Conservation (phyloP, 2,113 vertebrate genomes). For the Cyanocitta stelleri region DNA sequence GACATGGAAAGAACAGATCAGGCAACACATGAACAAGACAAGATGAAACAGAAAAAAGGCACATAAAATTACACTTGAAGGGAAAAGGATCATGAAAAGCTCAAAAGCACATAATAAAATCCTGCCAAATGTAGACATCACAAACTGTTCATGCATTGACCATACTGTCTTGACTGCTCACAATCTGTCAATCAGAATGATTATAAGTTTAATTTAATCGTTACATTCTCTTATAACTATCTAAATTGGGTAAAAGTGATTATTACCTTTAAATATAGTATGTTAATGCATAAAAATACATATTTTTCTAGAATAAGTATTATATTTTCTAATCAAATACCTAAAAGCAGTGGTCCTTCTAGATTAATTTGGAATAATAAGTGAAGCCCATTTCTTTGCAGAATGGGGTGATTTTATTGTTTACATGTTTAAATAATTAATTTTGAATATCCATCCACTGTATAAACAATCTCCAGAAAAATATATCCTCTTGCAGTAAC, state of each 20-base stretch:
- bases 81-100: background rate
- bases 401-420: constrained; percentile 26
- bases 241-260: constrained; percentile 42
- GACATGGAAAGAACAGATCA: background rate
- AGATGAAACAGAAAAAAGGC: background rate
- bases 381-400: constrained; percentile 13
- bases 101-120: background rate
- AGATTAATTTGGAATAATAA: constrained; percentile 46
- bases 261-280: constrained; percentile 8
- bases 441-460: constrained; percentile 27
- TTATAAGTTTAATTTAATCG: background rate
- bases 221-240: constrained; percentile 1
- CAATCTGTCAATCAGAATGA: background rate
- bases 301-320: background rate
- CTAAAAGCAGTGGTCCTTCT: constrained; percentile 13
- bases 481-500: constrained; percentile 67
- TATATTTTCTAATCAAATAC: background rate
- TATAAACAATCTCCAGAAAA: constrained; percentile 73
- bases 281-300: constrained; percentile 13
- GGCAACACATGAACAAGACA: background rate
- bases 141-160: background rate
- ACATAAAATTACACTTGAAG: background rate
- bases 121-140: background rate
- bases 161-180: background rate
- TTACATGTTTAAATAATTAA: constrained; percentile 30